Evolutionary conservation across 2,113 vertebrate genomes (phyloP).

Genomic region (Petaurus breviceps): DNA sequence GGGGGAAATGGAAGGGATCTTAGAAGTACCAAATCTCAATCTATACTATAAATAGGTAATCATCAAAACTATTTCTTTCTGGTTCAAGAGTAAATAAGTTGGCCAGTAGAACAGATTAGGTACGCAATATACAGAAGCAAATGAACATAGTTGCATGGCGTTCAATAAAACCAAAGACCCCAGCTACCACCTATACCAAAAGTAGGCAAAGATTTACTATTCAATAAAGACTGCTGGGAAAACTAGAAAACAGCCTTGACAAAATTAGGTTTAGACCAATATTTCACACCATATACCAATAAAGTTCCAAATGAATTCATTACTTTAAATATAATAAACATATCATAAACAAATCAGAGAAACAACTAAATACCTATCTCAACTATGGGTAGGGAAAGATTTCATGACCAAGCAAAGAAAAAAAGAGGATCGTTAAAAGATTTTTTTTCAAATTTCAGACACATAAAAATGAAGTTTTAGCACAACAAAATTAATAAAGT

Average conservation of each 20-base stretch:
- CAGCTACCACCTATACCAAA: background rate
- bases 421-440: background rate
- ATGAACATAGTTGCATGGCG: background rate
- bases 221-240: background rate
- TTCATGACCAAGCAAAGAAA: background rate
- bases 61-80: background rate
- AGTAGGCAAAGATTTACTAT: background rate
- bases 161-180: background rate
- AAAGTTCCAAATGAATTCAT: background rate
- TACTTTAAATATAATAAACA: background rate
- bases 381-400: background rate
- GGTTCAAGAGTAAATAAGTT: background rate
- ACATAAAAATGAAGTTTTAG: background rate
- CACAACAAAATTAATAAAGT: background rate
- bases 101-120: background rate
- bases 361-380: background rate
- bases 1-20: background rate
- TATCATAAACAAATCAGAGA: background rate
- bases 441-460: background rate
- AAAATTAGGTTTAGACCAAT: background rate
- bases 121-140: background rate
- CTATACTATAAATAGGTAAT: background rate
- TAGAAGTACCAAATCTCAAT: background rate
- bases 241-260: background rate
- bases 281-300: background rate